These are phyloP conservation scores for Drosophila tropicalis DNA, from an alignment of 1,140 invertebrate genomes.

Conservation along the genomic window DNA sequence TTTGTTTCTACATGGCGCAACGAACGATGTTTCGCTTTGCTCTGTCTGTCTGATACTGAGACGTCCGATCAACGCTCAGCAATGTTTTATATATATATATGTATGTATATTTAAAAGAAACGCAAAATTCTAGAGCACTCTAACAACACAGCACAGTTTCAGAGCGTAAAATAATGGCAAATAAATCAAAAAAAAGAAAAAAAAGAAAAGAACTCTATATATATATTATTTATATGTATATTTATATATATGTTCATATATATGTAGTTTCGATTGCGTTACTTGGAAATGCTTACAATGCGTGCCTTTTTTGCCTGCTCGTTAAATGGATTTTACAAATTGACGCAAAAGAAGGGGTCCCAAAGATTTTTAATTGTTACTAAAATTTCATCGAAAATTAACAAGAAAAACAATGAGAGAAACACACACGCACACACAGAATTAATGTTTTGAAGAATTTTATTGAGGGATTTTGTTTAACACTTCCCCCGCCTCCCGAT, in stretches of 20 bases:
- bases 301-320: not conserved
- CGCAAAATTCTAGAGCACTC: conserved; percentile 36
- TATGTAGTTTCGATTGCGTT: not conserved
- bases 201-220: conserved; percentile 23
- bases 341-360: conserved; percentile 43
- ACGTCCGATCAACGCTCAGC: conserved; percentile 41
- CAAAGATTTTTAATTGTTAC: conserved; percentile 29
- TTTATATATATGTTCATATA: not conserved
- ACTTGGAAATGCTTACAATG: not conserved
- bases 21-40: conserved; percentile 59
- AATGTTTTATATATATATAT: conserved; percentile 50
- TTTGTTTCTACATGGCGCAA: conserved; percentile 51
- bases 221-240: not conserved
- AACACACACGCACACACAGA: not conserved
- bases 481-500: not conserved
- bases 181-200: conserved; percentile 67
- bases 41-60: conserved; percentile 67
- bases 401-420: not conserved
- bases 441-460: conserved; percentile 2
- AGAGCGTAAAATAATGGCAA: conserved; percentile 47
- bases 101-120: conserved; percentile 3
- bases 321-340: conserved; percentile 20
- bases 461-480: conserved; percentile 5
- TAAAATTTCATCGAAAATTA: not conserved
- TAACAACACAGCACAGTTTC: conserved; percentile 21